Evolutionary conservation across 2,113 vertebrate species (phyloP), one percentile per base, ranked within the genome.

Genomic region (Marmota flaviventris): DNA sequence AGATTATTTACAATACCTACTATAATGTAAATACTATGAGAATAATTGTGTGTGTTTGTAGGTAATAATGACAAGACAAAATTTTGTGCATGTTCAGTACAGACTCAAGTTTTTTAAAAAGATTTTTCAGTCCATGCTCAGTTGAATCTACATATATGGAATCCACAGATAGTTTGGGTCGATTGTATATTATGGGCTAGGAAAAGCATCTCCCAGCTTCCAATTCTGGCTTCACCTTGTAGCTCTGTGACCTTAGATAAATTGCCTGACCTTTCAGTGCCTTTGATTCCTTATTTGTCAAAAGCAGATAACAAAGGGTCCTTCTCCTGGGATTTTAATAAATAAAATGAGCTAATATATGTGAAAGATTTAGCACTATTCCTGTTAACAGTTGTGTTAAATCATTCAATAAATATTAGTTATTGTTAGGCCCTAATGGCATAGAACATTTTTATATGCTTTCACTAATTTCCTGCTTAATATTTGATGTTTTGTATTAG

Each of bases 101-200:
- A 75, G 4, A 65, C 1, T 25, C 1, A 16, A 11, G 1, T 6
- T 34, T 58, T 56, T 16, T 4, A n/a, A 48, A 89, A 53, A 20
- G 12, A n/a, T 34, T 61, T 79, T 37, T 56, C 34, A 10, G 16
- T 27, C 22, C 20, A 27, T 0, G 13, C 0, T 27, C 45, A 14
- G 6, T n/a, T 39, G 51, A 75, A 67, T 42, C 16, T 56, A 10
- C 10, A n/a, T 13, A 42, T 45, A 10, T 8, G 4, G 16, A 76
- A 34, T 16, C 4, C 29, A 42, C 5, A 8, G 9, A 42, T 2
- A 42, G 1, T 9, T 2, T 34, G 2, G n/a, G 1, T 10, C 13
- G 18, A 14, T 18, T 65, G 9, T 7, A 16, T 32, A 27, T 39
- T 65, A 37, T 42, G 39, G 65, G 14, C 0, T 0, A 61, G 13